phyloP scores from a whole-genome alignment of 2,797 vertebrate species.

The Phalloptychus januarius region DNA sequence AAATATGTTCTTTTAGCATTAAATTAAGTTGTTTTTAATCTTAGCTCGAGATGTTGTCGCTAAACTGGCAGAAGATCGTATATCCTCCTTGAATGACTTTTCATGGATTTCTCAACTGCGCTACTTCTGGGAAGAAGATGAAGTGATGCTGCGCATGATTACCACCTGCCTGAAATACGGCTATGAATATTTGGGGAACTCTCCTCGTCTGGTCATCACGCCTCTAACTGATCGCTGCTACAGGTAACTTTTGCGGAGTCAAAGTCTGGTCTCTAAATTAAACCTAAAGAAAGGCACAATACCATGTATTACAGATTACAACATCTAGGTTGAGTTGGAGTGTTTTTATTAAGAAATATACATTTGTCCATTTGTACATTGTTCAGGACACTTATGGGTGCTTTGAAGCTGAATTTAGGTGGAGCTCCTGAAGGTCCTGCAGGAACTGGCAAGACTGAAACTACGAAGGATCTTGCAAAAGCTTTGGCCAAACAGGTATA shows the following conservation, averaged over 20 bases:
- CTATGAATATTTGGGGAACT: constrained; percentile 96
- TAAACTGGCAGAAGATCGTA: constrained; percentile 80
- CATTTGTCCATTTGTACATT: neutral
- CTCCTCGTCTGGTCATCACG: constrained; percentile 90
- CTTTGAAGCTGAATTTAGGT: constrained; percentile 92
- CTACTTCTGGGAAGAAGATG: constrained; percentile 87
- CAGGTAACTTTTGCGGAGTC: constrained; percentile 76
- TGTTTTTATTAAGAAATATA: neutral
- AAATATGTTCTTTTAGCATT: neutral
- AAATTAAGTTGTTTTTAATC: neutral
- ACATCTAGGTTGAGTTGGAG: neutral
- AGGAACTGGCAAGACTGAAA: constrained; percentile 97
- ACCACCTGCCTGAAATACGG: constrained; percentile 90
- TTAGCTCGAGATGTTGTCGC: constrained; percentile 86
- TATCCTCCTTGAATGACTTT: constrained; percentile 89
- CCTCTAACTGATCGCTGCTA: constrained; percentile 94
- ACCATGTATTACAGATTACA: neutral
- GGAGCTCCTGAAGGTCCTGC: constrained; percentile 96
- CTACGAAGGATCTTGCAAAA: constrained; percentile 96
- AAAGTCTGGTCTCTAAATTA: neutral
- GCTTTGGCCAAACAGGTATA: constrained; percentile 95
- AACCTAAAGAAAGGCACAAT: neutral
- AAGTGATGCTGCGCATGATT: constrained; percentile 91
- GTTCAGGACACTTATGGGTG: constrained; percentile 92
- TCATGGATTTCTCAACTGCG: constrained; percentile 94